Percentiles rank a stretch among this genome's conserved stretches.
Conservation (phyloP, 1,140 invertebrate genomes). For the Zaprionus kolodkinae region DNA sequence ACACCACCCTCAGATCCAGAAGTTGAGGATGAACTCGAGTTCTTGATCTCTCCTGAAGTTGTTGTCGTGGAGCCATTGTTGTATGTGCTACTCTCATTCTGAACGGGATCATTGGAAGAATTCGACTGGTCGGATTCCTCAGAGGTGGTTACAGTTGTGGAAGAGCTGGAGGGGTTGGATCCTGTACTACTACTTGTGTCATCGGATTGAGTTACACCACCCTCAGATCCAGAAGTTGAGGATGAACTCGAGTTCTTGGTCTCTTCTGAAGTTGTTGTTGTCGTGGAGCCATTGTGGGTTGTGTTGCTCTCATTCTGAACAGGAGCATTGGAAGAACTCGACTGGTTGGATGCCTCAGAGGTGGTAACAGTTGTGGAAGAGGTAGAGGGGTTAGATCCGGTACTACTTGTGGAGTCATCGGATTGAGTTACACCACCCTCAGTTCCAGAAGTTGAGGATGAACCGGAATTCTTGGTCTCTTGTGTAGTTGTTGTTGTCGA, state of each 20-base stretch:
- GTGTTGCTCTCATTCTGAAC: neutral
- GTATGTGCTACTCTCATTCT: neutral
- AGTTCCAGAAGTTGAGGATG: neutral
- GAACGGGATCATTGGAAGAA: constrained; percentile 3
- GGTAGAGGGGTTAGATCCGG: neutral
- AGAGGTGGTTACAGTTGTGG: constrained; percentile 12
- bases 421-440: neutral
- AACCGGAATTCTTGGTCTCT: neutral
- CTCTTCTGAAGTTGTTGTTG: neutral
- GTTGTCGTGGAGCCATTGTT: constrained; percentile 16
- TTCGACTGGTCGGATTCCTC: neutral
- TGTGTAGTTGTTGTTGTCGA: constrained; percentile 7
- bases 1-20: neutral
- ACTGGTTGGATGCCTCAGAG: neutral
- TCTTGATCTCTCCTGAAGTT: constrained; percentile 7
- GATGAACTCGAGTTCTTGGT: neutral
- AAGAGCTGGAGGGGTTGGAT: constrained; percentile 8
- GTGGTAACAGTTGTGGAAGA: constrained; percentile 19
- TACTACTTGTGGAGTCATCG: neutral
- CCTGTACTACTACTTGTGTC: too few species aligned
- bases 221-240: neutral
- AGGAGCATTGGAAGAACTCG: neutral
- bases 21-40: neutral
- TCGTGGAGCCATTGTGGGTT: neutral
- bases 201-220: too few species aligned